These are phyloP conservation scores for Drosophila repleta DNA, from an alignment of 1,140 invertebrate species.

Conservation along the genomic window DNA sequence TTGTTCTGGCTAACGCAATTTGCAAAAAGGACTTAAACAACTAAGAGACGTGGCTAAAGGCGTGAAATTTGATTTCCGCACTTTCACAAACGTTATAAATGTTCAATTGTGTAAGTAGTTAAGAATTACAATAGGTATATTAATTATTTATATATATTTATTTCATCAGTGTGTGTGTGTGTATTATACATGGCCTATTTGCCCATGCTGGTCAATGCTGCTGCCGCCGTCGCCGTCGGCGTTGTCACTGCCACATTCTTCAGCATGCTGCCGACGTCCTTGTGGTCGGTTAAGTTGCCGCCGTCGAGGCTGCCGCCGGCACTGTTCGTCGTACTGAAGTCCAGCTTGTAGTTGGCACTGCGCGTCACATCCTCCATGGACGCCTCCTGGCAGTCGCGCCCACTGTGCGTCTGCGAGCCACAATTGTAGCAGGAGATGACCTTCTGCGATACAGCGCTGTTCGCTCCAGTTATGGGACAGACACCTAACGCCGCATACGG, in stretches of 20 bases:
- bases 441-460: slow-evolving; percentile 57
- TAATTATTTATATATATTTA: slow-evolving; percentile 40
- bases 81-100: slow-evolving; percentile 69
- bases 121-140: slow-evolving; percentile 65
- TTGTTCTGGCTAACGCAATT: slow-evolving; percentile 41
- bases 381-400: slow-evolving; percentile 92
- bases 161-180: not conserved
- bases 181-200: slow-evolving; percentile 56
- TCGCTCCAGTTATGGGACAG: slow-evolving; percentile 65
- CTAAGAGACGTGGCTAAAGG: slow-evolving; percentile 76
- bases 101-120: slow-evolving; percentile 72
- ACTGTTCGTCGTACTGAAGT: slow-evolving; percentile 83
- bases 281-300: slow-evolving; percentile 27
- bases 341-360: slow-evolving; percentile 87
- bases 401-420: slow-evolving; percentile 90
- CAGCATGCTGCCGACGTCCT: slow-evolving; percentile 53
- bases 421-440: slow-evolving; percentile 89
- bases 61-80: slow-evolving; percentile 83
- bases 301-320: slow-evolving; percentile 28
- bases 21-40: slow-evolving; percentile 59
- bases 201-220: slow-evolving; percentile 54
- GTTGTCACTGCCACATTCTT: slow-evolving; percentile 46
- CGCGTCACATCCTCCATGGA: slow-evolving; percentile 94
- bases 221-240: slow-evolving; percentile 29
- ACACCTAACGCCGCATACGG: slow-evolving; percentile 59